Evolutionary conservation across 1,140 invertebrate genomes (phyloP), one percentile per base, ranked within the genome.

Genomic region (Phocides pigmalion): DNA sequence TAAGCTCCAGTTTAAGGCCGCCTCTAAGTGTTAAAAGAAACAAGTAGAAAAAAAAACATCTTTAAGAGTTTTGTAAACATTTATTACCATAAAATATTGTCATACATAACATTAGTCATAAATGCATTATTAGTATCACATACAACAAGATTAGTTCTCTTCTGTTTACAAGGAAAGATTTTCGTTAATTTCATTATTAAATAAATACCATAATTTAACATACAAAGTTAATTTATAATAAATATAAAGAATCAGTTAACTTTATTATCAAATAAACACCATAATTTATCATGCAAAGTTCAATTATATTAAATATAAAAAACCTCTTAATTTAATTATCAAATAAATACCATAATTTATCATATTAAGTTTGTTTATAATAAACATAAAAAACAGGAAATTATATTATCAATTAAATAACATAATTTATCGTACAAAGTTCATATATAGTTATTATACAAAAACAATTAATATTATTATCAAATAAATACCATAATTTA

Each of bases 111-210:
- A 6, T 32, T 16, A 59, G 25, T 32, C 22, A 58, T 32, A 59
- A 46, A 58, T 32, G 41, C 44, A 59, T 46, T 17, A 11, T 50
- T 19, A 50, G 47, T 50, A 50, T 50, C 47, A 50, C 47, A 50
- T 22, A 20, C 25, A 28, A 4, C 4, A 32, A 17, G 6, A 50
- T 32, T 16, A 28, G 25, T 28, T 28, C 9, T 28, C 5, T 4
- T 28, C n/a, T n/a, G n/a, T n/a, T n/a, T n/a, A n/a, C n/a, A n/a
- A n/a, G n/a, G n/a, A n/a, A n/a, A n/a, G n/a, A n/a, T n/a, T n/a
- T n/a, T n/a, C n/a, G n/a, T n/a, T n/a, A n/a, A 28, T 28, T 28
- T 28, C 9, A 3, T 28, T 4, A 28, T n/a, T 1, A 20, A 17
- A 44, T 19, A 44, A 47, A 47, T 47, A 47, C 19, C 22, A 19